phyloP scores from a whole-genome alignment of 2,113 vertebrate genomes.

The Vulpes vulpes region DNA sequence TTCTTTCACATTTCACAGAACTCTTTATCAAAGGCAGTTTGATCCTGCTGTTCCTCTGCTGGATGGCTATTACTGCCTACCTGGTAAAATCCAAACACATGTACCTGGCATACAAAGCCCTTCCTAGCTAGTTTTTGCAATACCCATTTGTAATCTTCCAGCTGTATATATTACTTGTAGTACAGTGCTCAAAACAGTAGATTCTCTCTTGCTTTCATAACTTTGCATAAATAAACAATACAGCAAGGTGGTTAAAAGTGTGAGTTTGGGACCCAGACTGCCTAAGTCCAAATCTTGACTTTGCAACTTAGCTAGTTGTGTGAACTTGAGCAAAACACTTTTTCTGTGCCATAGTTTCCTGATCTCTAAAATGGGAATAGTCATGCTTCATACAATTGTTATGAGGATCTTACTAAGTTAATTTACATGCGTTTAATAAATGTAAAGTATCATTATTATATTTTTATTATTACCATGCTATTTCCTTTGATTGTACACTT shows the following conservation, averaged over 20 bases:
- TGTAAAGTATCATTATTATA: not conserved
- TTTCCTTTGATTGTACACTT: not conserved
- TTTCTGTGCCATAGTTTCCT: constrained; percentile 31
- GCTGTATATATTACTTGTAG: not conserved
- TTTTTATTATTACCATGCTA: not conserved
- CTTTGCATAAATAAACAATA: not conserved
- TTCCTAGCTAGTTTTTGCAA: not conserved
- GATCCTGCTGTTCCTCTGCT: not conserved
- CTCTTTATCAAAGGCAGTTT: constrained; percentile 28
- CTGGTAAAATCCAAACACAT: not conserved
- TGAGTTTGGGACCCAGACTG: not conserved
- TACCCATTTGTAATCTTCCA: not conserved
- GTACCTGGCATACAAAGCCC: not conserved
- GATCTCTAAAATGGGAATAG: not conserved
- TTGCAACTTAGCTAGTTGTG: not conserved
- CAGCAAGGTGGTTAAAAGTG: not conserved
- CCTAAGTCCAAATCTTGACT: not conserved
- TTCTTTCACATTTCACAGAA: not conserved
- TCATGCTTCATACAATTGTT: not conserved
- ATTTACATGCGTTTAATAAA: not conserved
- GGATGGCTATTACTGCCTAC: not conserved
- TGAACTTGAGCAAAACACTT: not conserved
- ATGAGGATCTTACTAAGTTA: constrained; percentile 21
- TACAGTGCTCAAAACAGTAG: not conserved
- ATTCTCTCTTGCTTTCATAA: constrained; percentile 36